Percentiles rank a stretch among this genome's conserved stretches.
Evolutionary conservation across 2,113 vertebrate genomes (phyloP).

Genomic region (Seriola quinqueradiata): DNA sequence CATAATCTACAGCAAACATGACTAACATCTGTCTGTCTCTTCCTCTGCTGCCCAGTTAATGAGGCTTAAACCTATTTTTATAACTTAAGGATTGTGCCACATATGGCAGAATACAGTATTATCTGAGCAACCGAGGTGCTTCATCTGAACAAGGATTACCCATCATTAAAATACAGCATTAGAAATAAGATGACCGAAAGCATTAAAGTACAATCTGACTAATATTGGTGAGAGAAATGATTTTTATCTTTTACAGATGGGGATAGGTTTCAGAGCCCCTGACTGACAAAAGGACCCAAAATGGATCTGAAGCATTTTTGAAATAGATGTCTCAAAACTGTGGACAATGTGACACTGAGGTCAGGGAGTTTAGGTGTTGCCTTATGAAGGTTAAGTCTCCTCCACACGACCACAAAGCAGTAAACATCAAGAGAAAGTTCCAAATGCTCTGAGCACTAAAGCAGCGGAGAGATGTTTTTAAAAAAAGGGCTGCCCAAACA

Average conservation of each 20-base stretch:
- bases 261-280: constrained; percentile 16
- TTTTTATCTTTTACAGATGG: not conserved
- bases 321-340: constrained; percentile 43
- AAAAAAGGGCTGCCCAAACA: constrained; percentile 70
- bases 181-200: not conserved
- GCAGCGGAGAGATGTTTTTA: constrained; percentile 61
- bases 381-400: constrained; percentile 44
- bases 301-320: constrained; percentile 61
- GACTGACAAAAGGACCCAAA: constrained; percentile 33
- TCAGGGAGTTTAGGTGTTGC: constrained; percentile 52
- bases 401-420: constrained; percentile 37
- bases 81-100: not conserved
- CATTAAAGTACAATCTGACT: not conserved
- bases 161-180: not conserved
- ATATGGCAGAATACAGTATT: not conserved
- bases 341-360: constrained; percentile 31
- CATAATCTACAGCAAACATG: not conserved
- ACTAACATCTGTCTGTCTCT: not conserved
- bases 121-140: not conserved
- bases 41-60: not conserved
- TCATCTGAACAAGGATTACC: not conserved
- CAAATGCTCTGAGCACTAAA: constrained; percentile 65
- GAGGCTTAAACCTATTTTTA: not conserved
- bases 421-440: constrained; percentile 74
- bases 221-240: not conserved